These are phyloP conservation scores for Alloscopus bannaensis DNA, from an alignment of 2,888 invertebrate species.

Conservation along the genomic window DNA sequence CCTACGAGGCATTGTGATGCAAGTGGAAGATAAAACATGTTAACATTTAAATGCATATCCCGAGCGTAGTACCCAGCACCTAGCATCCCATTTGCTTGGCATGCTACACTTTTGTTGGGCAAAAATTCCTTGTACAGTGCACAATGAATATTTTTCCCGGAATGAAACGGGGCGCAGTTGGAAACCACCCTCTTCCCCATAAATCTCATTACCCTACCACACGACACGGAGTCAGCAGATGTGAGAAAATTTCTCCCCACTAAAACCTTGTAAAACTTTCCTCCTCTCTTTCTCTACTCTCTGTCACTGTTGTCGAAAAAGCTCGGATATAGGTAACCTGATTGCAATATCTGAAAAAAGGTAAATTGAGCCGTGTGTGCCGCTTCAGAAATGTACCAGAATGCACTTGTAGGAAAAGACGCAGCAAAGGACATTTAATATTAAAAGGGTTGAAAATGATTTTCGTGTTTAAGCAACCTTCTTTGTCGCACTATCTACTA, in stretches of 20 bases:
- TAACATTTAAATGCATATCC: background rate
- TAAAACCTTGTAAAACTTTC: background rate
- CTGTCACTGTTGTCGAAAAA: background rate
- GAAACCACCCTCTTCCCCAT: conserved; percentile 10
- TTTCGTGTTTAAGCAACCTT: too few relatives aligned
- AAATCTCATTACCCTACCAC: conserved; percentile 30
- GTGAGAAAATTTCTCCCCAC: conserved; percentile 1
- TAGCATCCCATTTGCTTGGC: too few relatives aligned
- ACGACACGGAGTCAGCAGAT: conserved; percentile 25
- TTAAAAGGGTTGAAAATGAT: conserved; percentile 46
- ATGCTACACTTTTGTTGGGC: too few relatives aligned
- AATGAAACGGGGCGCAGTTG: conserved; percentile 12
- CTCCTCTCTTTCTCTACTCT: background rate
- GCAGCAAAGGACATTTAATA: conserved; percentile 31
- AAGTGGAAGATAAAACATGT: background rate
- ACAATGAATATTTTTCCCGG: too few relatives aligned
- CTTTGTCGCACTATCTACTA: too few relatives aligned
- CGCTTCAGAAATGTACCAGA: too few relatives aligned
- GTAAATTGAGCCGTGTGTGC: conserved; percentile 11
- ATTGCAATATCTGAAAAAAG: background rate
- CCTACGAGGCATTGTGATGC: too few relatives aligned
- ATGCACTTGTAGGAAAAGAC: background rate
- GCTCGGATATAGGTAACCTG: background rate
- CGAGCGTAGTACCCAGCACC: too few relatives aligned
- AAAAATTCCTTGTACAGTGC: too few relatives aligned